Conservation (phyloP, 2,888 invertebrate genomes). For the Norana najaformis region DNA sequence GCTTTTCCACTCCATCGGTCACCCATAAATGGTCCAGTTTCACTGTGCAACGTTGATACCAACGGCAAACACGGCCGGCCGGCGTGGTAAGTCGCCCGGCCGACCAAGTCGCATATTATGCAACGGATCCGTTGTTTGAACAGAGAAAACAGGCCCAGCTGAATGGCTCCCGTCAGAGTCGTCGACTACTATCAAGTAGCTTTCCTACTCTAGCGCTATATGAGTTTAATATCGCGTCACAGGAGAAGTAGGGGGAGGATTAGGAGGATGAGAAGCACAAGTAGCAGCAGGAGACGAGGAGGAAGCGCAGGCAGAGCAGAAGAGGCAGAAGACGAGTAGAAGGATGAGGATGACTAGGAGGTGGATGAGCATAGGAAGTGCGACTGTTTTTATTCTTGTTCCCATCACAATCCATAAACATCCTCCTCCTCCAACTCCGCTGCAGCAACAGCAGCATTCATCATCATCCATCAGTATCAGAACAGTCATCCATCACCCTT, state of each 20-base stretch:
- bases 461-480: neutral
- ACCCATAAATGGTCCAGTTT: neutral
- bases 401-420: neutral
- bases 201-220: slow-evolving; percentile 5
- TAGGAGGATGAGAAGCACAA: neutral
- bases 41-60: neutral
- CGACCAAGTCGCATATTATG: neutral
- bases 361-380: neutral
- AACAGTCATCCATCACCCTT: neutral
- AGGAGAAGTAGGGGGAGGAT: neutral
- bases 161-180: neutral
- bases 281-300: neutral
- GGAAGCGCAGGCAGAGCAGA: neutral
- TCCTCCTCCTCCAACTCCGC: neutral
- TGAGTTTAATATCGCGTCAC: neutral
- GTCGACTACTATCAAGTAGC: neutral
- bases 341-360: neutral
- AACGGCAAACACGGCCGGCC: neutral
- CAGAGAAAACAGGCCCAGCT: neutral
- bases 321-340: no score
- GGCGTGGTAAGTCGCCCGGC: neutral
- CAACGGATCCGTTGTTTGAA: neutral
- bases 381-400: neutral
- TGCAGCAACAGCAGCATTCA: neutral
- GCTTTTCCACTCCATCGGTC: neutral